Evolutionary conservation across 64 coral and sea anemone species (phyloP).

Genomic region (Porites australiensis): DNA sequence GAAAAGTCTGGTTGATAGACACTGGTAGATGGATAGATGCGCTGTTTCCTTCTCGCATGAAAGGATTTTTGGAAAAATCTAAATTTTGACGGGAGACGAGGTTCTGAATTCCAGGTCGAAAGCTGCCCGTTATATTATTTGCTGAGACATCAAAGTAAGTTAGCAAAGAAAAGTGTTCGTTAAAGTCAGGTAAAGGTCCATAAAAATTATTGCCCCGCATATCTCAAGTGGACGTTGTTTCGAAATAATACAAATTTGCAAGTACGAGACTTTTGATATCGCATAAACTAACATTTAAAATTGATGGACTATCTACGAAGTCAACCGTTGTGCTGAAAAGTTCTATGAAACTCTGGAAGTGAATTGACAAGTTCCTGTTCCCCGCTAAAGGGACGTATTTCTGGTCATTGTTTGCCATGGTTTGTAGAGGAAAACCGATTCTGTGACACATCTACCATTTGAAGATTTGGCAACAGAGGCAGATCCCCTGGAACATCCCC

Average conservation of each 20-base stretch:
- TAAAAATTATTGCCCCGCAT: conserved; percentile 48
- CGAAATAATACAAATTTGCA: neutral
- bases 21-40: neutral
- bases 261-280: conserved; percentile 33
- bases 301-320: neutral
- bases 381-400: conserved; percentile 28
- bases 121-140: conserved; percentile 35
- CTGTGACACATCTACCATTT: conserved; percentile 49
- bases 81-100: conserved; percentile 38
- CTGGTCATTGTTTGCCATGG: conserved; percentile 30
- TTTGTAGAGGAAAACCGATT: conserved; percentile 44
- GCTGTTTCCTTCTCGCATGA: neutral
- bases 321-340: neutral
- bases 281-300: conserved; percentile 62
- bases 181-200: neutral
- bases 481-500: conserved; percentile 29
- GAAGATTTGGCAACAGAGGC: neutral
- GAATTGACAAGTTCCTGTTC: conserved; percentile 51
- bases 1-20: conserved; percentile 22
- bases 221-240: conserved; percentile 23
- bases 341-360: conserved; percentile 20
- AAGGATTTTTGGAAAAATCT: conserved; percentile 55
- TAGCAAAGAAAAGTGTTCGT: no score
- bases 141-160: conserved; percentile 31
- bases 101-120: conserved; percentile 35